Evolutionary conservation across 2,113 vertebrate species (phyloP).

Genomic region (Esox niger): DNA sequence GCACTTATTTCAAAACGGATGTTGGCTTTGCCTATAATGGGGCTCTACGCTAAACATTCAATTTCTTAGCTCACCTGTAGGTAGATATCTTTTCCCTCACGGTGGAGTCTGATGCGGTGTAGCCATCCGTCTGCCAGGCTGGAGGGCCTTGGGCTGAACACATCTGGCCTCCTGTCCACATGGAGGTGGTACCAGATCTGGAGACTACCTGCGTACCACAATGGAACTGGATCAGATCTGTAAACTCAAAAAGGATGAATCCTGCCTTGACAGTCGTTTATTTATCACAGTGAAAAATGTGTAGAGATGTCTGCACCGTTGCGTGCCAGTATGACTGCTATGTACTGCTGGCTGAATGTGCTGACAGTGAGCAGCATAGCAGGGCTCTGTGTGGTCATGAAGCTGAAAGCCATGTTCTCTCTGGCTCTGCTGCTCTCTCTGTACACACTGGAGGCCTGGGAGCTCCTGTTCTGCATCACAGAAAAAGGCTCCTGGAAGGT

Average conservation of each 20-base stretch:
- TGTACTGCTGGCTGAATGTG: slow-evolving; percentile 85
- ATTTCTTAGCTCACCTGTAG: slow-evolving; percentile 82
- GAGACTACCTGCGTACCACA: slow-evolving; percentile 80
- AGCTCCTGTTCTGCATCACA: slow-evolving; percentile 86
- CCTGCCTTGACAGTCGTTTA: background rate
- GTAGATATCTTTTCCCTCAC: slow-evolving; percentile 82
- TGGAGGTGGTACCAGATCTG: slow-evolving; percentile 89
- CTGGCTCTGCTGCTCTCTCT: slow-evolving; percentile 74
- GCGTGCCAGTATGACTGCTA: slow-evolving; percentile 85
- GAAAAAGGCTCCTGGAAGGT: slow-evolving; percentile 93
- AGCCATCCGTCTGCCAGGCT: slow-evolving; percentile 86
- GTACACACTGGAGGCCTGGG: slow-evolving; percentile 80
- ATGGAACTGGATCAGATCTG: too few relatives aligned
- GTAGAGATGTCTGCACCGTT: slow-evolving; percentile 75
- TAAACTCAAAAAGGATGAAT: background rate
- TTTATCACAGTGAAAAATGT: background rate
- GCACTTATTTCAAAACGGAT: too few relatives aligned
- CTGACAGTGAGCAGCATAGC: slow-evolving; percentile 87
- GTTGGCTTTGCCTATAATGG: too few relatives aligned
- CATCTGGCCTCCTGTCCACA: slow-evolving; percentile 75
- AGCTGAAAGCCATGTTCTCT: slow-evolving; percentile 88
- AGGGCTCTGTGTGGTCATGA: slow-evolving; percentile 82
- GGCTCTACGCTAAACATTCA: background rate
- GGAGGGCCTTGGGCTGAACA: slow-evolving; percentile 77
- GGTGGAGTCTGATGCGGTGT: slow-evolving; percentile 82